Evolutionary conservation across 2,113 vertebrate genomes (phyloP), one percentile per base, ranked within the genome.

Genomic region (Onychostruthus taczanowskii): DNA sequence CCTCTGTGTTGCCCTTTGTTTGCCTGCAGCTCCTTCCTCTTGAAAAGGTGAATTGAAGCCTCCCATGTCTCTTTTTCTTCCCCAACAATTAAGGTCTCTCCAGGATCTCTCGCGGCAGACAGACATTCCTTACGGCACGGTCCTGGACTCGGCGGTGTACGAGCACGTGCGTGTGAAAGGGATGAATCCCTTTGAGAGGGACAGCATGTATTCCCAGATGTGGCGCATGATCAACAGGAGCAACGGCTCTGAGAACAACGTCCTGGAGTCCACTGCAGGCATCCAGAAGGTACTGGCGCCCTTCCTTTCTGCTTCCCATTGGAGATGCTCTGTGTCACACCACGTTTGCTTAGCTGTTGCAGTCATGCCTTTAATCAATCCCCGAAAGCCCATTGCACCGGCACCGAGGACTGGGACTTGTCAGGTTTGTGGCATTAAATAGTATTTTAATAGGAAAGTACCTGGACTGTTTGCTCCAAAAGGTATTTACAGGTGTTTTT

Each of bases 181-280:
- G 10, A 98, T 99, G 99, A 99, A 99, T 93, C 99, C 99, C 83
- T 99, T 99, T 15, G 99, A 99, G 98, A 98, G 99, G 93, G 99
- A 99, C 96, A 99, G 98, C 95, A 99, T 99, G 99, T 99, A 99
- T 93, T 98, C 99, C 50, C 99, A 99, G 96, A 99, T 99, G 99
- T 99, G 99, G 99, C 95, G 99, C 39, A 99, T 99, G 99, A 99
- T 99, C 89, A 99, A 99, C 97, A 98, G 98, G 80, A 99, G 98
- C n/a, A 99, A 99, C 4, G 99, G 99, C 61, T 98, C 98, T 0
- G 99, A 99, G 84, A 99, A 99, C 97, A 99, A 99, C 2, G 99
- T 99, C 17, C 97, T 99, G 84, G 99, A 99, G 93, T 99, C 99
- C 2, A 98, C 98, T 4, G 99, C 99, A 80, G 99, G 99, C 96